A percentile compares a stretch with the other conserved stretches of the same genome.
These are phyloP conservation scores for Acinonyx jubatus DNA, from an alignment of 2,113 vertebrate species.

Conservation along the genomic window DNA sequence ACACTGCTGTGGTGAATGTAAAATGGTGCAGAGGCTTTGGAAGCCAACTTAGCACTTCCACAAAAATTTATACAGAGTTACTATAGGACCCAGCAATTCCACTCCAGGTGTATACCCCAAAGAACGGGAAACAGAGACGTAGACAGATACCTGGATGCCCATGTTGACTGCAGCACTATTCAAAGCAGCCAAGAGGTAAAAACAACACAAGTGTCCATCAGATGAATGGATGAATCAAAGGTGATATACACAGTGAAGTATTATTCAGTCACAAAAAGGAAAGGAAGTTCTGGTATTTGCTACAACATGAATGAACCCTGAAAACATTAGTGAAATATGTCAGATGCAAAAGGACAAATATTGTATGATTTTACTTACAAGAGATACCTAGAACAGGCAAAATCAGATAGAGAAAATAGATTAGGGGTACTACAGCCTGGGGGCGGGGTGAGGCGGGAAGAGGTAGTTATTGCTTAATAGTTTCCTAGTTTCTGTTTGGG, in stretches of 20 bases:
- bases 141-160: background rate
- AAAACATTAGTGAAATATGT: background rate
- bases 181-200: background rate
- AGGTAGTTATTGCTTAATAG: background rate
- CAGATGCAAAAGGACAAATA: background rate
- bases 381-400: background rate
- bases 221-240: background rate
- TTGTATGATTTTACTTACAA: background rate
- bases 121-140: background rate
- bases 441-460: background rate
- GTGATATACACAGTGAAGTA: background rate
- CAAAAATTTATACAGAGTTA: background rate
- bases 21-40: background rate
- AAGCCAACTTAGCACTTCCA: background rate
- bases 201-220: background rate
- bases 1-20: background rate
- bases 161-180: background rate
- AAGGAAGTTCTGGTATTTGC: background rate
- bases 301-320: background rate
- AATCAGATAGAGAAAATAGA: background rate
- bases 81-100: background rate
- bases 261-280: background rate
- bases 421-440: background rate
- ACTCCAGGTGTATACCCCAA: background rate
- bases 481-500: background rate